phyloP scores from a whole-genome alignment of 1,140 invertebrate genomes.

The Diabrotica undecimpunctata region DNA sequence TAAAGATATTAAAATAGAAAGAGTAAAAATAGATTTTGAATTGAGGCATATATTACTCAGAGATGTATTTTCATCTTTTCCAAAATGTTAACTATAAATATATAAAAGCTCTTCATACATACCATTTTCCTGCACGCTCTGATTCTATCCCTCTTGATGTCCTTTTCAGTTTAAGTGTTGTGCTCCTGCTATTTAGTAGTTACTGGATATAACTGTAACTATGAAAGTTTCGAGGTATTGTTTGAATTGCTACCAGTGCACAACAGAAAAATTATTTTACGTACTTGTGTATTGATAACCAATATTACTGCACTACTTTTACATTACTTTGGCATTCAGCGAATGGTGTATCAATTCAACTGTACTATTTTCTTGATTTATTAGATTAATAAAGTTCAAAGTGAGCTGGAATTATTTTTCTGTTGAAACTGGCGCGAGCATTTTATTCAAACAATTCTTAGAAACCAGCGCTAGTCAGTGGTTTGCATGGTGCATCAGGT shows the following conservation, averaged over 20 bases:
- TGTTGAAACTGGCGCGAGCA: not conserved
- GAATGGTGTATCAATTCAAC: no score
- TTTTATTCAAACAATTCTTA: constrained; percentile 3
- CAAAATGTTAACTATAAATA: not conserved
- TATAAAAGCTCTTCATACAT: constrained; percentile 9
- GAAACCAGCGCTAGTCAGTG: constrained; percentile 30
- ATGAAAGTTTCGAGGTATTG: not conserved
- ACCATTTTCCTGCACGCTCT: constrained; percentile 37
- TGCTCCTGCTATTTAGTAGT: constrained; percentile 5
- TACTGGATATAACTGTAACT: constrained; percentile 3
- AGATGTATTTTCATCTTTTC: not conserved
- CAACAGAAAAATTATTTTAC: not conserved
- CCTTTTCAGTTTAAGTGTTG: constrained; percentile 21
- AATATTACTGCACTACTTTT: no score
- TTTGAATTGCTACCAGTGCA: no score
- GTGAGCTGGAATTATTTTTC: no score
- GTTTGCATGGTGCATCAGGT: constrained; percentile 38
- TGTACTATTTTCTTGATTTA: no score
- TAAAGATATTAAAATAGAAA: no score
- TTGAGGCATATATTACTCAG: no score
- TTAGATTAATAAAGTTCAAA: no score
- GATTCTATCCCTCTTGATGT: constrained; percentile 16
- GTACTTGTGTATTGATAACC: no score
- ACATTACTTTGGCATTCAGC: no score
- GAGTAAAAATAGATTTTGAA: no score